These are phyloP conservation scores for Erythrolamprus reginae DNA, from an alignment of 2,113 vertebrate genomes.

Conservation along the genomic window DNA sequence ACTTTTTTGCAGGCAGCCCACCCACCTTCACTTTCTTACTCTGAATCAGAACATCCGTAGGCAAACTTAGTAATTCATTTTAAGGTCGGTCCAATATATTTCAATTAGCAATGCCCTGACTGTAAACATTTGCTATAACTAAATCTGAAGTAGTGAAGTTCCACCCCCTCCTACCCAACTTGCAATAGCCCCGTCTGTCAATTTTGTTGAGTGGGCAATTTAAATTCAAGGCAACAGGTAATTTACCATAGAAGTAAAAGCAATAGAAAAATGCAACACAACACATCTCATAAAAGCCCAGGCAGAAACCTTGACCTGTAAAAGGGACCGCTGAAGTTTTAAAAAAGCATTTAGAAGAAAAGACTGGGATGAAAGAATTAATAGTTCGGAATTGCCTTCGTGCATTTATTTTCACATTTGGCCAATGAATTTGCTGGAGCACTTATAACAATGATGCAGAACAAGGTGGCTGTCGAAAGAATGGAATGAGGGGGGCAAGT, in stretches of 20 bases:
- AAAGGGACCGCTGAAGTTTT: background rate
- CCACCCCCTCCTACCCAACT: background rate
- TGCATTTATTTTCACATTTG: background rate
- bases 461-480: background rate
- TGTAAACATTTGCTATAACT: background rate
- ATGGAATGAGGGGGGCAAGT: background rate
- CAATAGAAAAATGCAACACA: slow-evolving; percentile 9
- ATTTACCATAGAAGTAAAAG: slow-evolving; percentile 37
- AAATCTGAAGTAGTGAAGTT: background rate
- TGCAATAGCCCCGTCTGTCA: background rate
- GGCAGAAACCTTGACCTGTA: slow-evolving; percentile 26
- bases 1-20: background rate
- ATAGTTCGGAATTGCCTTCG: background rate
- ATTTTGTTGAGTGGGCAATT: background rate
- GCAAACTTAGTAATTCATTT: background rate
- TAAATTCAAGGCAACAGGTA: slow-evolving; percentile 31
- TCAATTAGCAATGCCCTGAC: background rate
- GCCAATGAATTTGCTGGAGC: rapidly evolving
- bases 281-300: slow-evolving; percentile 17
- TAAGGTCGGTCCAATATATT: background rate
- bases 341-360: slow-evolving; percentile 33
- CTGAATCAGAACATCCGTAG: background rate
- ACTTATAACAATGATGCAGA: background rate
- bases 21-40: background rate
- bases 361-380: slow-evolving; percentile 11